Conservation (phyloP, 2,113 vertebrate genomes). For the Menidia beryllina region DNA sequence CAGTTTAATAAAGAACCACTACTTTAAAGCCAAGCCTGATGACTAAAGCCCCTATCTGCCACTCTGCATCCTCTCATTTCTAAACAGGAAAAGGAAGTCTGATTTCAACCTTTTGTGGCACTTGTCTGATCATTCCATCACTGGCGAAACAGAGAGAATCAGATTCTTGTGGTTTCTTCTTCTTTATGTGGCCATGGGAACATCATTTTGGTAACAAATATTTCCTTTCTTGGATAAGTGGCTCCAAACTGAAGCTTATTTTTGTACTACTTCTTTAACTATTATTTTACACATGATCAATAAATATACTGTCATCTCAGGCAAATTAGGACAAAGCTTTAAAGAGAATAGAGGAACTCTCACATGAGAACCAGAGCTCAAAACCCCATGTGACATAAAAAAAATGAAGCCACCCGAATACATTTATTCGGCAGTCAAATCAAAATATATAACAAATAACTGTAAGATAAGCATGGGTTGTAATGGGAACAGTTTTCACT, state of each 20-base stretch:
- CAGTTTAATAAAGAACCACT: slow-evolving; percentile 26
- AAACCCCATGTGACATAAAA: not conserved
- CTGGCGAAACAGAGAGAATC: slow-evolving; percentile 43
- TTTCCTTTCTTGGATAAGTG: not conserved
- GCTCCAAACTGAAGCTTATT: not conserved
- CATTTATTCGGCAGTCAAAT: not conserved
- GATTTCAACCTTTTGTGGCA: slow-evolving; percentile 63
- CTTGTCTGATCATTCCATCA: slow-evolving; percentile 63
- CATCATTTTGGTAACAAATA: slow-evolving; percentile 14
- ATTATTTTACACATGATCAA: not conserved
- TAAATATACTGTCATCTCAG: not conserved
- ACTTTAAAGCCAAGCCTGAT: slow-evolving; percentile 32
- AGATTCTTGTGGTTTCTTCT: slow-evolving; percentile 62
- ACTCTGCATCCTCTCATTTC: slow-evolving; percentile 54
- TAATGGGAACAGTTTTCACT: not conserved
- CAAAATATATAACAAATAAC: not conserved
- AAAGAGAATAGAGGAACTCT: not conserved
- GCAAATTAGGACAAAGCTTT: not conserved
- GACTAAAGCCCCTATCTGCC: slow-evolving; percentile 53
- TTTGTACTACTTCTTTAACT: not conserved
- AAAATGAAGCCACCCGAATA: not conserved
- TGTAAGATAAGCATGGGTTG: not conserved
- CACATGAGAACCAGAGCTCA: not conserved
- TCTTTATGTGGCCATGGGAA: slow-evolving; percentile 44
- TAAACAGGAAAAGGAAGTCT: slow-evolving; percentile 77